Percentiles rank a stretch among this genome's conserved stretches.
These are phyloP conservation scores for Oncorhynchus kisutch DNA, from an alignment of 2,113 vertebrate genomes.

Conservation along the genomic window DNA sequence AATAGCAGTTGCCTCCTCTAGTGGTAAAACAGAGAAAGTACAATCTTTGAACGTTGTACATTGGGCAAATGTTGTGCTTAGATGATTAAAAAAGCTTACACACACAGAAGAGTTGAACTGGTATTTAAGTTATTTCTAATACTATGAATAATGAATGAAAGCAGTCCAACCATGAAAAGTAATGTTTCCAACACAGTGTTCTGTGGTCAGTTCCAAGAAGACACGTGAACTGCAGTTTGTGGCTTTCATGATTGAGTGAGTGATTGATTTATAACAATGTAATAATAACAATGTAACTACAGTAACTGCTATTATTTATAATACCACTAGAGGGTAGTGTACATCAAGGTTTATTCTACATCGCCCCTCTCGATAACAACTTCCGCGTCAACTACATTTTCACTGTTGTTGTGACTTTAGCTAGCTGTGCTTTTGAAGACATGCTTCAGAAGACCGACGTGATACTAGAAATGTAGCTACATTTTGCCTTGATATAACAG, in stretches of 20 bases:
- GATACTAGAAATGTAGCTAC: too few species aligned
- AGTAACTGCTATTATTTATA: constrained; percentile 24
- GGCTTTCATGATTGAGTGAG: not conserved
- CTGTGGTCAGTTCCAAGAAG: not conserved
- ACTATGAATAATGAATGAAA: not conserved
- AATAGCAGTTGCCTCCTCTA: constrained; percentile 7
- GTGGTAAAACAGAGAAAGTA: constrained; percentile 1
- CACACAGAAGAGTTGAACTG: not conserved
- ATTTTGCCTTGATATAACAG: too few species aligned
- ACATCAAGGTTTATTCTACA: constrained; percentile 36
- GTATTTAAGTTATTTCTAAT: not conserved
- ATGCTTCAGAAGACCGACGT: too few species aligned
- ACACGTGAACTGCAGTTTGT: not conserved
- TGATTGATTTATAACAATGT: not conserved
- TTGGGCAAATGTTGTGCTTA: not conserved
- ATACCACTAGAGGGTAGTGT: constrained; percentile 48
- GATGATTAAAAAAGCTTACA: not conserved
- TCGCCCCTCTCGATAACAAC: too few species aligned
- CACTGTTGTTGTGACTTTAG: too few species aligned
- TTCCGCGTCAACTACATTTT: too few species aligned
- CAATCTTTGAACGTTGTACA: not conserved
- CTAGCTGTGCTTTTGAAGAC: too few species aligned
- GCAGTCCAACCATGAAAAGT: too few species aligned
- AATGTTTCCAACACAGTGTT: not conserved
- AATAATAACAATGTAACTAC: not conserved